Evolutionary conservation across 2,888 invertebrate species (phyloP).

Genomic region (Ferrisia virgata): DNA sequence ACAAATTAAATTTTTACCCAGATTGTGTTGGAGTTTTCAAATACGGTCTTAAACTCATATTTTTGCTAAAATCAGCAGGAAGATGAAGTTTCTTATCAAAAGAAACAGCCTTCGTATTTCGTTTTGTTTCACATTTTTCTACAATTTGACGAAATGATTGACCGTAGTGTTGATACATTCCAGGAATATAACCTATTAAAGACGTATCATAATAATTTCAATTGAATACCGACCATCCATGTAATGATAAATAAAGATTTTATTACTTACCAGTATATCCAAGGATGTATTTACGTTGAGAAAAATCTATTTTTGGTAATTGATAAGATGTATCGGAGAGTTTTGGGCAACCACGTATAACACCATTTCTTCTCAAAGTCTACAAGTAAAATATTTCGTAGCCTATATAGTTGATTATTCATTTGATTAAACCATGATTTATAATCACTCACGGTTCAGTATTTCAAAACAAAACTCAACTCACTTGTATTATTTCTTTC

Average conservation of each 20-base stretch:
- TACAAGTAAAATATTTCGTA: conserved; percentile 37
- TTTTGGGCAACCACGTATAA: conserved; percentile 26
- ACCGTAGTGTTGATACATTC: conserved; percentile 63
- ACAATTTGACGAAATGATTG: conserved; percentile 56
- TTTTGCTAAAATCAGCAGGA: background rate
- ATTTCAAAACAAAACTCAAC: too few relatives aligned
- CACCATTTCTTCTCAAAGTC: conserved; percentile 46
- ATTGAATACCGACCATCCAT: too few relatives aligned
- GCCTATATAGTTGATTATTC: too few relatives aligned
- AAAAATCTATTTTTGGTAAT: conserved; percentile 51
- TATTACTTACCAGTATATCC: conserved; percentile 63
- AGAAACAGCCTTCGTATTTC: conserved; percentile 15
- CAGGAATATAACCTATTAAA: conserved; percentile 62
- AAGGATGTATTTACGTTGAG: conserved; percentile 61
- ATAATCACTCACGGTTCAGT: too few relatives aligned
- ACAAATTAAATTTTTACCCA: background rate
- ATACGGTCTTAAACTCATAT: background rate
- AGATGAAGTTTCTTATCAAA: conserved; percentile 4
- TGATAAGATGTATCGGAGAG: background rate
- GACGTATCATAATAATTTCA: conserved; percentile 33
- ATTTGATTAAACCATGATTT: too few relatives aligned
- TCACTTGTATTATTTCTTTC: conserved; percentile 63
- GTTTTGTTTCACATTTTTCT: conserved; percentile 51
- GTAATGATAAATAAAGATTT: background rate
- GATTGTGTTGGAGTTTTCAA: background rate